Base-by-base conservation (phyloP, 2,888 invertebrate species). In the Coleophora deauratella region DNA sequence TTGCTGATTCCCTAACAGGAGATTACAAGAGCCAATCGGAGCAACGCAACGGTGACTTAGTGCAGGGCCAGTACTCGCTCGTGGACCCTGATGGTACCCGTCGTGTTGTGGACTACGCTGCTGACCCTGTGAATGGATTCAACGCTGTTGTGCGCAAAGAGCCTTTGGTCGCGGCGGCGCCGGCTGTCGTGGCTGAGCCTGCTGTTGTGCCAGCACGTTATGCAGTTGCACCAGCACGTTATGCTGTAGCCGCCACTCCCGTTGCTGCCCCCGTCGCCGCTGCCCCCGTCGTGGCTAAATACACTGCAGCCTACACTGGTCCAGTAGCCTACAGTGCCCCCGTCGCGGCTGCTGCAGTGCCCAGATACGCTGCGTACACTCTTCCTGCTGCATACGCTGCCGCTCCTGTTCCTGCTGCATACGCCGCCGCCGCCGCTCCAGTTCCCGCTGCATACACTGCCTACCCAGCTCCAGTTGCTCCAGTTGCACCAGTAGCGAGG, bases 41-140 rank as follows among this genome's bases (percentile, higher is more conserved):
- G 50, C 74, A 81, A 42, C 73, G 87, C 46, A 76, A 81, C 41
- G 88, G 88, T 40, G 87, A 87, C 47, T 56, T 88, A 28, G 88
- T 88, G 2, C 72, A 67, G 46, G 80, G 82, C 6, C 66, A 66
- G 37, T 81, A 81, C 58, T 75, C 76, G 1, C 56, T 81, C 8
- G 66, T 76, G 3, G 74, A 81, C 0, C 56, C 80, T 35, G 81
- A 81, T 40, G 78, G 78, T 35, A 74, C 73, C 1, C 67, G 70
- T 31, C 85, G 88, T 37, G 46, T 64, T 1, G 81, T 81, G 1
- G 76, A 78, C 49, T 81, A 81, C 55, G 51, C 66, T 3, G 79
- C 80, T 21, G 78, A 80, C 46, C 55, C 76, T 6, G 57, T 76
- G 31, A 77, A 75, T 43, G 81, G 81, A 9, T 81, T 80, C 57